Evolutionary conservation across 2,113 vertebrate species (phyloP).

Genomic region (Eupsittula cactorum): DNA sequence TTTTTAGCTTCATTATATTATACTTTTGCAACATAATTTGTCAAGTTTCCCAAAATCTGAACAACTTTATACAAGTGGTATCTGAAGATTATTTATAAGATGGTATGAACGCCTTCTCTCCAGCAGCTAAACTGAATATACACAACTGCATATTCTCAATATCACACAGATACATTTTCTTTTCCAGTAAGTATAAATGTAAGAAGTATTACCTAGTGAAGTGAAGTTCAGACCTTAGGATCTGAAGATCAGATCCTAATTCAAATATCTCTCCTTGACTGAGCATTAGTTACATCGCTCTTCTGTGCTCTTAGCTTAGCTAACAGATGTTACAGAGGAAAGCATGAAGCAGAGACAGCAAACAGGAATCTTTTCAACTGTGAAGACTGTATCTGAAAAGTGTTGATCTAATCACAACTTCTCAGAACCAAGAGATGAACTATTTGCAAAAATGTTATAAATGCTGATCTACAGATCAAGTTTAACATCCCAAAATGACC

Average conservation of each 20-base stretch:
- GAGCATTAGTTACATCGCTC: neutral
- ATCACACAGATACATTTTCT: neutral
- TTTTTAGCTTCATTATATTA: neutral
- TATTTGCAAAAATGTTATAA: neutral
- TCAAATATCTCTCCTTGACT: neutral
- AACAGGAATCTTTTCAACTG: neutral
- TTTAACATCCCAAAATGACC: neutral
- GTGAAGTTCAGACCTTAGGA: neutral
- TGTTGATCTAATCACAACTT: neutral
- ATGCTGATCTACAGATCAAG: neutral
- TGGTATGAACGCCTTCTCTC: neutral
- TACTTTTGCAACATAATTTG: neutral
- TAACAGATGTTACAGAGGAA: neutral
- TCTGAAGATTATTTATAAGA: neutral
- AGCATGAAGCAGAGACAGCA: neutral
- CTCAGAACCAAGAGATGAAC: neutral
- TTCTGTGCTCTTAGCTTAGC: neutral
- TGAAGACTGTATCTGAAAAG: neutral
- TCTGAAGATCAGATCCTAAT: neutral
- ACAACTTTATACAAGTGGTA: neutral
- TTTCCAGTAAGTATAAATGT: neutral
- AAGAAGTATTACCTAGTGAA: neutral
- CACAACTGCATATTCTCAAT: neutral
- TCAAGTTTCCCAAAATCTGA: neutral
- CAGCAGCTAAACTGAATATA: neutral